These are phyloP conservation scores for Gonatopus flavifemur DNA, from an alignment of 1,140 invertebrate genomes.

Conservation along the genomic window DNA sequence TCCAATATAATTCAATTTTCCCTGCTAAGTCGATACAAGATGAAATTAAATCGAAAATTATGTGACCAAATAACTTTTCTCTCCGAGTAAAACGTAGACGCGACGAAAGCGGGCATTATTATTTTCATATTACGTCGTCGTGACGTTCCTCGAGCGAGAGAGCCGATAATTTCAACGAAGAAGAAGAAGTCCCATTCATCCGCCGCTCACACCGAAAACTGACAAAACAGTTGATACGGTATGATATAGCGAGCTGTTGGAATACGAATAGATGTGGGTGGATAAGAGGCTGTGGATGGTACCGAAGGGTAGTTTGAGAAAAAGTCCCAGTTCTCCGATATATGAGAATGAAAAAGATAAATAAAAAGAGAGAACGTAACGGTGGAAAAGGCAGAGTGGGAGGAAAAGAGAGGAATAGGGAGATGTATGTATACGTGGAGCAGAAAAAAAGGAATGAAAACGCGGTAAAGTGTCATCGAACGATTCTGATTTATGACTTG, in stretches of 20 bases:
- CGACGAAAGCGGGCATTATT: too few relatives aligned
- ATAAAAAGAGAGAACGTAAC: conserved; percentile 15
- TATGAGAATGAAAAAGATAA: conserved; percentile 10
- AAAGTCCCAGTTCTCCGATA: conserved; percentile 22
- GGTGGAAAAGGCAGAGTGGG: conserved; percentile 2
- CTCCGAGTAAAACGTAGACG: too few relatives aligned
- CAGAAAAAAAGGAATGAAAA: conserved; percentile 34
- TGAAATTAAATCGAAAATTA: too few relatives aligned
- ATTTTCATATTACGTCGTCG: too few relatives aligned
- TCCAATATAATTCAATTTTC: too few relatives aligned
- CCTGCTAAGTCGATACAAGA: too few relatives aligned
- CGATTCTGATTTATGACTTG: conserved; percentile 47
- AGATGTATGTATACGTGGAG: conserved; percentile 26
- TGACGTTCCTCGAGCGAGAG: too few relatives aligned
- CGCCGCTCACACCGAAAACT: conserved; percentile 39
- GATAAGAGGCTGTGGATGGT: conserved; percentile 28
- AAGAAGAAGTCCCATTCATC: conserved; percentile 55
- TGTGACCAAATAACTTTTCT: too few relatives aligned
- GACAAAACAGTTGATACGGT: conserved; percentile 58
- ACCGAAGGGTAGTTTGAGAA: conserved; percentile 20
- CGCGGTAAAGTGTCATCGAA: conserved; percentile 42
- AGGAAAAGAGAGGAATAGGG: conserved; percentile 16
- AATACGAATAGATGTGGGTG: conserved; percentile 48
- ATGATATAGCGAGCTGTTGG: conserved; percentile 42
- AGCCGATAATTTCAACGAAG: conserved; percentile 46